Base-by-base conservation (phyloP, 2,888 invertebrate genomes). In the Drosophila cognata region DNA sequence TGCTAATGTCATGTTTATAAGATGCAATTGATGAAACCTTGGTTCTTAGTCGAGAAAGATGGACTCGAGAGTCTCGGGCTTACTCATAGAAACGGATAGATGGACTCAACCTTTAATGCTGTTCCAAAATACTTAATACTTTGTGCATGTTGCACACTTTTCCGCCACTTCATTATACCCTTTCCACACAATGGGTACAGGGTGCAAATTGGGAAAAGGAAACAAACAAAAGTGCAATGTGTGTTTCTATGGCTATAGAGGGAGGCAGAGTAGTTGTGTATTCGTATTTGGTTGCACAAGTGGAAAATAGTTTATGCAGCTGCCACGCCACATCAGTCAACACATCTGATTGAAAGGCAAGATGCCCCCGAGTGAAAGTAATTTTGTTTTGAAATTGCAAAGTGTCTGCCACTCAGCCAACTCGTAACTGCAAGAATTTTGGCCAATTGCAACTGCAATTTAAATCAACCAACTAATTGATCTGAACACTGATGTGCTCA, bases 241-340 rank as follows among this genome's bases (percentile, higher is more conserved):
- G 25, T 48, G 21, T 35, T 31, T 38, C 10, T 0, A 31, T 16
- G 31, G 8, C 36, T 28, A 16, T 13, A 21, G 21, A 21, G 21
- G 1, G 4, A 21, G 21, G 46, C 18, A 18, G 11, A 21, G 52
- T 41, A 13, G 11, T 36, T 66, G 56, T 46, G 52, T 59, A 61
- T 33, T 48, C 18, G 69, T 52, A 59, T 64, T 65, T 78, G 48
- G 56, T 58, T 53, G 63, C 50, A 68, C 61, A 80, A 73, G 73
- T 76, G 76, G 63, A 29, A 64, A 81, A 78, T 78, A 80, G 88
- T 80, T 84, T 88, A 81, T 71, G 68, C 88, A 84, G 88, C 86
- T 84, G 84, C 76, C 70, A 48, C 68, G 84, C 76, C 70, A 48
- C 68, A 71, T 84, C 84, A 48, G 53, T 88, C 79, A 79, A 50